A percentile compares a stretch with the other conserved stretches of the same genome.
Evolutionary conservation across 2,113 vertebrate species (phyloP).

Genomic region (Pundamilia nyererei): DNA sequence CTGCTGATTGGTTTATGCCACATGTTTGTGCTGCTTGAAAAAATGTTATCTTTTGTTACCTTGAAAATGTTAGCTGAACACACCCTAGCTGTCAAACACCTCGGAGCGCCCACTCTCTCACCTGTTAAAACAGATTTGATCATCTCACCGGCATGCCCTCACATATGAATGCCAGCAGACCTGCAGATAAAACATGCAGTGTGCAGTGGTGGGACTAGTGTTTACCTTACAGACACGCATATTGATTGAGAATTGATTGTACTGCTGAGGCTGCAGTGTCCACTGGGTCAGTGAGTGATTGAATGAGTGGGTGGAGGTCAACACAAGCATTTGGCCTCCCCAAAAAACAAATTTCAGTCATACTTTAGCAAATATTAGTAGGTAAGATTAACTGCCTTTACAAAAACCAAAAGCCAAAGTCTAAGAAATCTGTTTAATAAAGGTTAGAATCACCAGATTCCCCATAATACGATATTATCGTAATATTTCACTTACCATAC

Average conservation of each 20-base stretch:
- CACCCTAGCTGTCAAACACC: background rate
- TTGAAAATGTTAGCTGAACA: background rate
- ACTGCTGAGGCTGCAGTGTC: background rate
- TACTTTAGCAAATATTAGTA: background rate
- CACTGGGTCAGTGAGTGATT: background rate
- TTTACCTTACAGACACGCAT: background rate
- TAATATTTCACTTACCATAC: background rate
- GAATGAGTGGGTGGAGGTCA: background rate
- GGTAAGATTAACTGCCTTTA: background rate
- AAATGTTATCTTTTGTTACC: background rate
- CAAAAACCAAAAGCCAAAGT: background rate
- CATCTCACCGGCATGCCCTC: background rate
- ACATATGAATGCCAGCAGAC: background rate
- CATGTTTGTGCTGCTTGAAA: background rate
- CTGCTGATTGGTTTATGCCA: background rate
- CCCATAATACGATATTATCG: background rate
- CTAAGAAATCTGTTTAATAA: background rate
- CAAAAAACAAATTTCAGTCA: background rate
- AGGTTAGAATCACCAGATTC: background rate
- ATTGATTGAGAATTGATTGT: conserved; percentile 31
- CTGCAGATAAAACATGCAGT: background rate
- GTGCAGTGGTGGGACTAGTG: background rate
- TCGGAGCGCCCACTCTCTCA: background rate
- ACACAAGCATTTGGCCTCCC: background rate
- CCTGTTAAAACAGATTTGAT: background rate